Percentiles rank a stretch among this genome's conserved stretches.
These are phyloP conservation scores for Rhabdomys dilectus DNA, from an alignment of 2,113 vertebrate species.

Conservation along the genomic window DNA sequence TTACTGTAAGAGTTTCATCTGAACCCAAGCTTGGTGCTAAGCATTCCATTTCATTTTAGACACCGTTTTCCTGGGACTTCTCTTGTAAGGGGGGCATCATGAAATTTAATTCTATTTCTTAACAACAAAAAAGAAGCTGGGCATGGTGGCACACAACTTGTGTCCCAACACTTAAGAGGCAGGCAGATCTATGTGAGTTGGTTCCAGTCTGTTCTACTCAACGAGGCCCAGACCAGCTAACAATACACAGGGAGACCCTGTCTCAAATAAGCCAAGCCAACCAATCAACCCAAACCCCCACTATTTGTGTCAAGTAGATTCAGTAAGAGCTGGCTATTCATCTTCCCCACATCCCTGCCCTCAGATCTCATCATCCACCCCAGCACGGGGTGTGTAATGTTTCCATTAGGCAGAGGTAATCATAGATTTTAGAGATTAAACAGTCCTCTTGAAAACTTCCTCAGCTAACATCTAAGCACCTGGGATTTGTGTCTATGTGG, in stretches of 20 bases:
- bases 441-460: neutral
- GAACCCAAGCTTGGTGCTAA: neutral
- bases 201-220: neutral
- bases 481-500: neutral
- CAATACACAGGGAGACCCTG: neutral
- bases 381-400: neutral
- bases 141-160: neutral
- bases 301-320: neutral
- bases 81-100: neutral
- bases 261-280: neutral
- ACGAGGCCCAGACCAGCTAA: neutral
- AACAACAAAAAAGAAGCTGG: neutral
- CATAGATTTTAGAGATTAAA: constrained; percentile 53
- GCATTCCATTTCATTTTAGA: neutral
- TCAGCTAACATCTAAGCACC: constrained; percentile 19
- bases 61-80: neutral
- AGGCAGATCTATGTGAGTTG: neutral
- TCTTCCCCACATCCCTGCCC: neutral
- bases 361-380: neutral
- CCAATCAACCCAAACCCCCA: neutral
- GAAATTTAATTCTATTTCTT: neutral
- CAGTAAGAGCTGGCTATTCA: neutral
- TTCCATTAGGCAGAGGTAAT: constrained; percentile 26
- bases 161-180: neutral
- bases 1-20: neutral